Evolutionary conservation across 2,797 vertebrate genomes (phyloP).

Genomic region (Sylvia borin): DNA sequence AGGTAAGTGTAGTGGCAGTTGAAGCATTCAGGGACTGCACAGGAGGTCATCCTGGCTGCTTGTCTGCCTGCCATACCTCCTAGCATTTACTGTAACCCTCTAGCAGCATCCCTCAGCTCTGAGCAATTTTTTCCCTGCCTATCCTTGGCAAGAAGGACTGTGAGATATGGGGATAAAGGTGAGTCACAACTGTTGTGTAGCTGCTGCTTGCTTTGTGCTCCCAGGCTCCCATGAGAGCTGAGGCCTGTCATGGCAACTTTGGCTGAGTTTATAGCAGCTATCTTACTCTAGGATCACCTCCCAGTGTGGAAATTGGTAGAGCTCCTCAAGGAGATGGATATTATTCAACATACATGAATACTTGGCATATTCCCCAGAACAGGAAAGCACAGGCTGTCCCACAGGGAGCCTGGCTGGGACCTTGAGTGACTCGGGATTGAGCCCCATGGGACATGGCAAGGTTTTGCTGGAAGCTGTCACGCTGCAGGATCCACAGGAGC

Average conservation of each 20-base stretch:
- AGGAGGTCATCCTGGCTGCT: background rate
- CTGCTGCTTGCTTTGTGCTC: background rate
- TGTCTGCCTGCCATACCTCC: background rate
- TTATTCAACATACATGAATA: fast-evolving
- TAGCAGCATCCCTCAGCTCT: fast-evolving
- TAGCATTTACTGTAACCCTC: background rate
- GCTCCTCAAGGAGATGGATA: background rate
- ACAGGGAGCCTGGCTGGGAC: background rate
- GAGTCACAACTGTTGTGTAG: background rate
- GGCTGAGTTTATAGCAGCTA: background rate
- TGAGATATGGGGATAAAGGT: background rate
- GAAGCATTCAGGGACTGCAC: background rate
- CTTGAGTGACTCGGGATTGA: fast-evolving
- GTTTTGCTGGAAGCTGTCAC: background rate
- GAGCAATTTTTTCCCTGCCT: background rate
- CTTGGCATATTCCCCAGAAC: background rate
- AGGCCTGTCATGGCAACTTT: background rate
- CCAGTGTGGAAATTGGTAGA: background rate
- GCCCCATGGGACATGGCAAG: fast-evolving
- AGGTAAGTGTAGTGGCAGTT: background rate
- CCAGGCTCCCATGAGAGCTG: background rate
- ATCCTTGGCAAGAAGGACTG: background rate
- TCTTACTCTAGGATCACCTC: background rate
- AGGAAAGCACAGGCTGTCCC: background rate
- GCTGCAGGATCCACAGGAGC: background rate